Conservation (phyloP, 2,797 vertebrate genomes). For the Cossypha polioptera region DNA sequence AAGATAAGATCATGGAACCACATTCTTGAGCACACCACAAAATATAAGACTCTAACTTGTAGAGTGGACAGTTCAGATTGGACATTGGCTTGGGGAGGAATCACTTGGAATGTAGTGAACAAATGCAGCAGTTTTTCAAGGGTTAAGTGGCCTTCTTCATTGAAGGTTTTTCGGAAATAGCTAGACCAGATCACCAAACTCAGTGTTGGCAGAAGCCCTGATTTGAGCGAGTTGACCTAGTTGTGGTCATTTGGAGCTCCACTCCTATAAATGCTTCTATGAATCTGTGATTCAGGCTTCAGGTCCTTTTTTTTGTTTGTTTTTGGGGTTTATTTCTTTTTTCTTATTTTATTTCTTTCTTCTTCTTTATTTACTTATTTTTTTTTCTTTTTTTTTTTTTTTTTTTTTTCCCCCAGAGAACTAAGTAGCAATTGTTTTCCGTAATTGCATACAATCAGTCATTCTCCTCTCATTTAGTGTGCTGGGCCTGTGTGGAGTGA, state of each 20-base stretch:
- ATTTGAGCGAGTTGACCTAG: neutral
- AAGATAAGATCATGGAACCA: neutral
- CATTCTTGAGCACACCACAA: neutral
- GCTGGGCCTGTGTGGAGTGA: neutral
- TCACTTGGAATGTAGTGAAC: neutral
- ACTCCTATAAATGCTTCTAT: neutral
- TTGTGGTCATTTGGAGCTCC: neutral
- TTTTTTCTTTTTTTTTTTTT: neutral
- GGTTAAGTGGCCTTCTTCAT: neutral
- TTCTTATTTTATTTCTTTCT: too few relatives aligned
- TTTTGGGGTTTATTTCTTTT: neutral
- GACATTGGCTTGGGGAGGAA: neutral
- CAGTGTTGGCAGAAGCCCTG: neutral
- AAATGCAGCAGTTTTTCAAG: neutral
- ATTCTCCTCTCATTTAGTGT: neutral
- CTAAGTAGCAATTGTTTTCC: neutral
- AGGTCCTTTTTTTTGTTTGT: neutral
- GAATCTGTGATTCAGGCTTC: neutral
- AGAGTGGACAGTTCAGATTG: neutral
- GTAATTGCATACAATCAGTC: neutral
- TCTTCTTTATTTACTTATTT: too few relatives aligned
- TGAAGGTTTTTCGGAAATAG: neutral
- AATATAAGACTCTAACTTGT: rapidly evolving
- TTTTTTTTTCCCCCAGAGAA: rapidly evolving
- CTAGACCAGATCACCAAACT: neutral